Base-by-base conservation (phyloP, 2,113 vertebrate species). In the Lepisosteus oculatus region DNA sequence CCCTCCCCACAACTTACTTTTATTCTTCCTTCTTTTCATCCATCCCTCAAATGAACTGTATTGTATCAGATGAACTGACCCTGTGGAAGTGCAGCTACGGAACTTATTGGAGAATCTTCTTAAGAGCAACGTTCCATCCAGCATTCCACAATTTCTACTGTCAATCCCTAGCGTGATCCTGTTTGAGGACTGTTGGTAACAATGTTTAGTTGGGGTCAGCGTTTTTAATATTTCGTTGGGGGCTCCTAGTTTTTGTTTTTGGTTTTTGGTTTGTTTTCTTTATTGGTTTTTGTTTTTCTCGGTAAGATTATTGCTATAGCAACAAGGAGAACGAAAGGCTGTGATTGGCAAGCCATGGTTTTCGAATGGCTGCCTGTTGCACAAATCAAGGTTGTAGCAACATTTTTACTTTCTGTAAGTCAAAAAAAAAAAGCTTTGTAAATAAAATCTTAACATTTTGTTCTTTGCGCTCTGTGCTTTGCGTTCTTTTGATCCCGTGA, bases 401-500 rank as follows among this genome's bases (percentile, higher is more conserved):
- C 92, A 93, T 96, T 95, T 96, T 94, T 95, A 96, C 94, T 96
- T 96, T 94, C 91, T 96, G 94, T 95, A 94, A 90, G 91, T 90
- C 82, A 82, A 14, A 55, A 87, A 65, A 76, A 89, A 90, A 91
- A 85, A 86, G 90, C 92, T 95, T 97, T 96, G 94, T 96, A 97
- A 97, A 97, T 96, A 97, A 96, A 97, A 94, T 94, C 93, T 95
- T 95, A 93, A 95, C 92, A 94, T 95, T 95, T 96, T 93, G 88
- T 86, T 91, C 87, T 92, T 90, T 83, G 83, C 74, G 83, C 62
- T 77, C 65, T 66, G 72, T 82, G 47, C 77, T 61, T 75, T 79
- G 57, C 55, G 64, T 78, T 79, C 76, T 15, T 78, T 13, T 2
- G 14, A 6, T 6, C n/a, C 4, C 14, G 57, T 11, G n/a, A 59